Evolutionary conservation across 1,140 invertebrate species (phyloP).

Genomic region (Aethina tumida): DNA sequence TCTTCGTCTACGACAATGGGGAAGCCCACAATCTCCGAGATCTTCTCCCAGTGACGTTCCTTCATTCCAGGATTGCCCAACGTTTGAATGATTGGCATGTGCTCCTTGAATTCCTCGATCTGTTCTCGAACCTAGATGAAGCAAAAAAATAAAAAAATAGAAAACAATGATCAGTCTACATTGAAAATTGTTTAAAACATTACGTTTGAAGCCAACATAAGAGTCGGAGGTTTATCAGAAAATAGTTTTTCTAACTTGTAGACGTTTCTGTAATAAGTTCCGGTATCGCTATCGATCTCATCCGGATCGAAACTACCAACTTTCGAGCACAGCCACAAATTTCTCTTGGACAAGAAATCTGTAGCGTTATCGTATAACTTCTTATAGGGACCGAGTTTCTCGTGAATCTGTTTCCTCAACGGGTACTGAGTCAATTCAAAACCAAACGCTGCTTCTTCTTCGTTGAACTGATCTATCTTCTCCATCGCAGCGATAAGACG

Average conservation of each 20-base stretch:
- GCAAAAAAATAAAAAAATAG: slow-evolving; percentile 1
- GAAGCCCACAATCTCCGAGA: slow-evolving; percentile 92
- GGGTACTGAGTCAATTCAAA: slow-evolving; percentile 88
- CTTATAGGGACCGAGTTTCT: slow-evolving; percentile 74
- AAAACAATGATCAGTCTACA: not conserved
- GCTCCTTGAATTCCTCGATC: slow-evolving; percentile 84
- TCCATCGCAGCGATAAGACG: slow-evolving; percentile 58
- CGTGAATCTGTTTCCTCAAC: slow-evolving; percentile 60
- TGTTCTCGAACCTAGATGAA: slow-evolving; percentile 40
- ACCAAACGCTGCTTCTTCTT: slow-evolving; percentile 81
- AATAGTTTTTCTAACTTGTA: slow-evolving; percentile 87
- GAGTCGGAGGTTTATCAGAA: slow-evolving; percentile 54
- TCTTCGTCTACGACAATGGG: slow-evolving; percentile 74
- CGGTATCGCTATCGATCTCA: slow-evolving; percentile 74
- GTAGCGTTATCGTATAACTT: slow-evolving; percentile 80
- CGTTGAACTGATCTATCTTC: slow-evolving; percentile 83
- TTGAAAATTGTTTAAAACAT: slow-evolving; percentile 19
- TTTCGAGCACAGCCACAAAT: slow-evolving; percentile 73
- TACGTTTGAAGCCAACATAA: slow-evolving; percentile 53
- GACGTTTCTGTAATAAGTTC: slow-evolving; percentile 67
- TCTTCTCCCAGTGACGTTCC: slow-evolving; percentile 88
- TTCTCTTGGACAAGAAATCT: slow-evolving; percentile 75
- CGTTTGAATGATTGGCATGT: slow-evolving; percentile 84
- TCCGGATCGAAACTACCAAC: slow-evolving; percentile 83
- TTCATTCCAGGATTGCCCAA: slow-evolving; percentile 92